Base-by-base conservation (phyloP, 2,888 invertebrate species). In the Drosophila fulvimacula region DNA sequence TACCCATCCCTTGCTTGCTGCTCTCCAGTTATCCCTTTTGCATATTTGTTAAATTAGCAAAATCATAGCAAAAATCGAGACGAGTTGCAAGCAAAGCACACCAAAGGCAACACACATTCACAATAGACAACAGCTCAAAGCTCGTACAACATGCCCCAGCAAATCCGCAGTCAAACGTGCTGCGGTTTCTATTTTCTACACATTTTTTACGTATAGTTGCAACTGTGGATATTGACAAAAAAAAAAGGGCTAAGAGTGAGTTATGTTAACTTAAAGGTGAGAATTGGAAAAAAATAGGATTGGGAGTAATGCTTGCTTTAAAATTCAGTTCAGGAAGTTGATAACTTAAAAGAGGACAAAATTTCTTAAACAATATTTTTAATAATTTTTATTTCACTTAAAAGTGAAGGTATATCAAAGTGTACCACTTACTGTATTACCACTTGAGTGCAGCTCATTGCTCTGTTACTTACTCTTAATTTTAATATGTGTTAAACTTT, bases 131-230 rank as follows among this genome's bases (percentile, higher is more conserved):
- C 64, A 65, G 79, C 53, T 60, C 88, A 78, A 89, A 82, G 82
- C 79, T 76, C 30, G 2, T 88, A 88, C 88, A 85, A 61, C 81
- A 88, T 71, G 51, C 17, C 17, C 17, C 53, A 56, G 48, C 27
- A 38, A 65, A 63, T 56, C 83, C 83, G 64, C 89, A 89, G 67
- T 63, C 73, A 68, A 84, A 87, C 83, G 83, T 83, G 83, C 60
- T 89, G 89, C 71, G 83, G 83, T 84, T 81, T 70, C 75, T 42
- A 66, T 81, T 77, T 75, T 56, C 62, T 19, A 51, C 74, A 64
- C 48, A 60, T 77, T 83, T 83, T 82, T 72, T 39, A 19, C 44
- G 4, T 7, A 13, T 63, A 63, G 55, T 51, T 27, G 10, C 21
- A 64, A 30, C 38, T 30, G 21, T 17, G 32, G 21, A 39, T 34